A percentile compares a stretch with the other conserved stretches of the same genome.
Conservation (phyloP, 2,797 vertebrate species). For the Trichosurus vulpecula region DNA sequence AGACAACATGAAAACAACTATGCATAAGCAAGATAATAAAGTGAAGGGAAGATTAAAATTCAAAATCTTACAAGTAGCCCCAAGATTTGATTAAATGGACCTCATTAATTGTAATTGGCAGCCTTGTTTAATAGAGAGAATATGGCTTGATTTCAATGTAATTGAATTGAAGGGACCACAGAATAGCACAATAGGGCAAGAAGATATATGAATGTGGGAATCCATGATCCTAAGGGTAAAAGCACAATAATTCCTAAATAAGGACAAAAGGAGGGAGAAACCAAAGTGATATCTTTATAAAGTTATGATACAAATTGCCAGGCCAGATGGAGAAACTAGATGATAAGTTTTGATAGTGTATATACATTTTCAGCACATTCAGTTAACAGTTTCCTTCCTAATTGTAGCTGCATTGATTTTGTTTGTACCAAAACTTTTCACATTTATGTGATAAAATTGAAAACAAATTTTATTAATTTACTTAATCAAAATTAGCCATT, state of each 20-base stretch:
- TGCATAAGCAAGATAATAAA: not conserved
- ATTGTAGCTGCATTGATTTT: not conserved
- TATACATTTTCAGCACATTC: too few species aligned
- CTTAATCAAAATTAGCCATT: not conserved
- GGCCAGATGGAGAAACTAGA: not conserved
- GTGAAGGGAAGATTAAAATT: not conserved
- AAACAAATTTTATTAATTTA: not conserved
- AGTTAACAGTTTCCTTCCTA: not conserved
- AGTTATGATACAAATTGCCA: not conserved
- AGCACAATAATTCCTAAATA: not conserved
- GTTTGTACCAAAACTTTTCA: not conserved
- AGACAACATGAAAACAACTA: not conserved
- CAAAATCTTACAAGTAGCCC: not conserved
- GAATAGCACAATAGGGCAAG: not conserved
- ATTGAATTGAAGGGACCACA: not conserved
- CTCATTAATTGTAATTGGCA: too few species aligned
- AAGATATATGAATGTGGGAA: not conserved
- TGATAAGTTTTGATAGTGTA: not conserved
- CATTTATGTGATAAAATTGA: too few species aligned
- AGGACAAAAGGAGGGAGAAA: not conserved
- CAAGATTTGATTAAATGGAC: not conserved
- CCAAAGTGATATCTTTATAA: not conserved
- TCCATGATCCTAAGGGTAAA: not conserved
- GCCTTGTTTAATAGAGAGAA: not conserved
- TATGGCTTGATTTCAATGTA: not conserved